Evolutionary conservation across 1,140 invertebrate genomes (phyloP).

Genomic region (Leptinotarsa undecemlineata): DNA sequence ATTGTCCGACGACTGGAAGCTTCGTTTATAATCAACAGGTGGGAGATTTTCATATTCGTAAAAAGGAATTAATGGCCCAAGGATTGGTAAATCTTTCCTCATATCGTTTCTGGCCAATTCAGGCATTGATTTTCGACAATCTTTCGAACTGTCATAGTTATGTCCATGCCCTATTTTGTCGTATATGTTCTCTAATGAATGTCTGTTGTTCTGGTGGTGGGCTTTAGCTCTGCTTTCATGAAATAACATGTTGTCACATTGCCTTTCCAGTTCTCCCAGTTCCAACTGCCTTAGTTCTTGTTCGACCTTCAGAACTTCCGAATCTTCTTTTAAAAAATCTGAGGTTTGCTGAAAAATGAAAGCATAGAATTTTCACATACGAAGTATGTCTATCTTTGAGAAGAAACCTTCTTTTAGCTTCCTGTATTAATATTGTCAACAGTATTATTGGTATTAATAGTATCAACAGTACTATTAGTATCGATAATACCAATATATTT

Average conservation of each 20-base stretch:
- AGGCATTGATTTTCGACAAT: slow-evolving; percentile 72
- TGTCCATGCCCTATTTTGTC: slow-evolving; percentile 48
- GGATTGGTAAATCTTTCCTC: neutral
- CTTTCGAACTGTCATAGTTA: slow-evolving; percentile 46
- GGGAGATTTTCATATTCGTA: slow-evolving; percentile 31
- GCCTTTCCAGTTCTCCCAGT: slow-evolving; percentile 75
- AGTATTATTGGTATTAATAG: no score
- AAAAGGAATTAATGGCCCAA: slow-evolving; percentile 41
- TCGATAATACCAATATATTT: no score
- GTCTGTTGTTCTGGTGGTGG: slow-evolving; percentile 58
- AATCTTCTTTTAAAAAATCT: slow-evolving; percentile 49
- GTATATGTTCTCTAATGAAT: slow-evolving; percentile 66
- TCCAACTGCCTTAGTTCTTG: slow-evolving; percentile 74
- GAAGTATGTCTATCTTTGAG: no score
- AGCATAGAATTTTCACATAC: no score
- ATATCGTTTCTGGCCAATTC: slow-evolving; percentile 56
- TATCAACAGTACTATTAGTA: no score
- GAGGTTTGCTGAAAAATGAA: slow-evolving; percentile 24
- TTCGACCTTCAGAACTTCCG: slow-evolving; percentile 77
- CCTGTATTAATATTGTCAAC: no score
- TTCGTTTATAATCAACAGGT: neutral
- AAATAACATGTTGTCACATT: slow-evolving; percentile 70
- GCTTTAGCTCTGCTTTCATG: slow-evolving; percentile 63
- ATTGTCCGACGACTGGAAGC: neutral
- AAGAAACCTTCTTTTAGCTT: no score